These are phyloP conservation scores for Norana najaformis DNA, from an alignment of 2,888 invertebrate genomes.

Conservation along the genomic window DNA sequence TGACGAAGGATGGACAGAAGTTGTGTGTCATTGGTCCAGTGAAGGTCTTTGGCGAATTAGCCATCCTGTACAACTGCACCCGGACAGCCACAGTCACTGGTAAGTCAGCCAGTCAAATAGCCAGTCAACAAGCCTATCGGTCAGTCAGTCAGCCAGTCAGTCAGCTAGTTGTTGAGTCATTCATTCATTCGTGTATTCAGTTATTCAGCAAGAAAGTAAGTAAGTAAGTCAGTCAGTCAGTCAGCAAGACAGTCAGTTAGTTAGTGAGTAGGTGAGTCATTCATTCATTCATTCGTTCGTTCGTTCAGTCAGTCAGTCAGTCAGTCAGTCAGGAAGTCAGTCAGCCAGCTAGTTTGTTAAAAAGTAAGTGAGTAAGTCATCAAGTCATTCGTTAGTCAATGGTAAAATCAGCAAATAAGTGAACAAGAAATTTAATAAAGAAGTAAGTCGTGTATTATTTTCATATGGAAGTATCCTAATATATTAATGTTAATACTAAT, in stretches of 20 bases:
- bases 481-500: no score
- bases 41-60: slow-evolving; percentile 95
- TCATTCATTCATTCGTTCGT: no score
- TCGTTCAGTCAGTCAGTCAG: no score
- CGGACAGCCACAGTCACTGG: slow-evolving; percentile 88
- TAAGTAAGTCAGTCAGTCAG: neutral
- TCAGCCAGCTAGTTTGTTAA: no score
- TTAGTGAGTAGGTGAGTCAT: no score
- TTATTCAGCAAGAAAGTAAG: neutral
- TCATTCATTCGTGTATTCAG: neutral
- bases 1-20: slow-evolving; percentile 92
- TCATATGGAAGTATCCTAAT: no score
- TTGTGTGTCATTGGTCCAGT: slow-evolving; percentile 92
- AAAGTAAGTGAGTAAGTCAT: no score
- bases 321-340: no score
- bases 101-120: slow-evolving; percentile 46
- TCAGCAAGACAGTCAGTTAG: neutral
- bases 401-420: no score
- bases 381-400: no score
- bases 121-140: neutral
- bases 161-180: neutral
- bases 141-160: neutral
- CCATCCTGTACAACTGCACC: slow-evolving; percentile 98
- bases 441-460: no score
- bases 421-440: no score